Evolutionary conservation across 2,113 vertebrate genomes (phyloP).

Genomic region (Amphiprion ocellaris): DNA sequence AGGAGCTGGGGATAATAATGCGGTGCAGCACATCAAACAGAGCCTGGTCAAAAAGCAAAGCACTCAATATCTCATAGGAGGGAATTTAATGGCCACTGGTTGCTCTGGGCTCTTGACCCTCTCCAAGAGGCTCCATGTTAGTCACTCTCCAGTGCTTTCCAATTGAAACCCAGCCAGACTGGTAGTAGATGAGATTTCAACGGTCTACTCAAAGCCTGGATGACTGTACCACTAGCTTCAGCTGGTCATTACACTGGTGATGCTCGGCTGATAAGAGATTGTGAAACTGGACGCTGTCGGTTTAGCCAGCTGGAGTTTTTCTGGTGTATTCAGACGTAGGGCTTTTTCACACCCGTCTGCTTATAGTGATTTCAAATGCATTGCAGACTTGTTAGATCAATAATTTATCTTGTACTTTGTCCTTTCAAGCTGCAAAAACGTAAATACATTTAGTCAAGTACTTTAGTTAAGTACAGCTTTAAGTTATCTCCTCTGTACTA

Average conservation of each 20-base stretch:
- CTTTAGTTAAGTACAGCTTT: neutral
- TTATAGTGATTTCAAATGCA: neutral
- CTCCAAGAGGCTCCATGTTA: constrained; percentile 79
- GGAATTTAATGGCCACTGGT: constrained; percentile 83
- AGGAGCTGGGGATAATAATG: constrained; percentile 69
- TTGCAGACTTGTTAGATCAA: neutral
- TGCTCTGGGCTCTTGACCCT: constrained; percentile 83
- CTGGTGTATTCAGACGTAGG: neutral
- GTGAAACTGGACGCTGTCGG: constrained; percentile 15
- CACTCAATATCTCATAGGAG: constrained; percentile 81
- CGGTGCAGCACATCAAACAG: constrained; percentile 75
- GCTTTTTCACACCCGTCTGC: neutral
- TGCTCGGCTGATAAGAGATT: constrained; percentile 34
- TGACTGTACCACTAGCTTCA: constrained; percentile 38
- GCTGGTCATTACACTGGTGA: constrained; percentile 45
- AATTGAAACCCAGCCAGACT: constrained; percentile 81
- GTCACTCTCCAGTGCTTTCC: constrained; percentile 82
- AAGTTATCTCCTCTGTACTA: neutral
- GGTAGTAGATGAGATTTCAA: constrained; percentile 79
- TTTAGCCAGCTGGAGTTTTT: neutral
- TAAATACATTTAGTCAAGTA: neutral
- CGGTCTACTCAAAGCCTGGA: constrained; percentile 64
- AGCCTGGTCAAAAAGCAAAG: constrained; percentile 78
- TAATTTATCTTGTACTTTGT: neutral
- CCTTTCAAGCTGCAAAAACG: neutral